These are phyloP conservation scores for Ceratothoa steindachneri DNA, from an alignment of 2,888 invertebrate species.

Conservation along the genomic window DNA sequence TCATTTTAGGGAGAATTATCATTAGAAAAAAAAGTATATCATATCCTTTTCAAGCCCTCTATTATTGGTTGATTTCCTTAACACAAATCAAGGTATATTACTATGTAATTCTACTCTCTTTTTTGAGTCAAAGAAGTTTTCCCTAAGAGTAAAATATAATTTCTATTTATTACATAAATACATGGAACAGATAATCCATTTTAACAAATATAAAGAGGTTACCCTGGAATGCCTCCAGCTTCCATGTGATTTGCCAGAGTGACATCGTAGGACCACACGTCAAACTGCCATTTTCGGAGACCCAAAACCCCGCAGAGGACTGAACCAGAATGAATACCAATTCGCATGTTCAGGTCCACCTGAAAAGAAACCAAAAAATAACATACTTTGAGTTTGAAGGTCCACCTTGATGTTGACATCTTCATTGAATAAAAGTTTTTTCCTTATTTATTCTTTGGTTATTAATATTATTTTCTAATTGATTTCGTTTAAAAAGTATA, in stretches of 20 bases:
- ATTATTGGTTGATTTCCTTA: too few species aligned
- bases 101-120: too few species aligned
- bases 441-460: background rate
- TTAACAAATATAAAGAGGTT: too few species aligned
- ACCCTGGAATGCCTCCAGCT: slow-evolving; percentile 95
- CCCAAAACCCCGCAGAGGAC: slow-evolving; percentile 94
- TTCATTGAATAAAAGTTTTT: background rate
- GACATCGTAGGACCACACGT: slow-evolving; percentile 91
- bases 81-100: too few species aligned
- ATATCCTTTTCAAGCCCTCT: too few species aligned
- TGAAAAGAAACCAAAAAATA: slow-evolving; percentile 52
- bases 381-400: background rate
- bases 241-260: slow-evolving; percentile 95
- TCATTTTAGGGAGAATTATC: too few species aligned
- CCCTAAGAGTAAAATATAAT: background rate
- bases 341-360: slow-evolving; percentile 94
- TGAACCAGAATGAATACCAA: slow-evolving; percentile 93
- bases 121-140: background rate
- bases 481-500: too few species aligned
- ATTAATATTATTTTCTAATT: too few species aligned
- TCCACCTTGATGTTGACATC: background rate
- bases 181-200: background rate
- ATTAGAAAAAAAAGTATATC: too few species aligned
- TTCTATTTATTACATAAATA: background rate
- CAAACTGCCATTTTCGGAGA: slow-evolving; percentile 86